Evolutionary conservation across 2,113 vertebrate species (phyloP), one percentile per base, ranked within the genome.

Genomic region (Mesitornis unicolor): DNA sequence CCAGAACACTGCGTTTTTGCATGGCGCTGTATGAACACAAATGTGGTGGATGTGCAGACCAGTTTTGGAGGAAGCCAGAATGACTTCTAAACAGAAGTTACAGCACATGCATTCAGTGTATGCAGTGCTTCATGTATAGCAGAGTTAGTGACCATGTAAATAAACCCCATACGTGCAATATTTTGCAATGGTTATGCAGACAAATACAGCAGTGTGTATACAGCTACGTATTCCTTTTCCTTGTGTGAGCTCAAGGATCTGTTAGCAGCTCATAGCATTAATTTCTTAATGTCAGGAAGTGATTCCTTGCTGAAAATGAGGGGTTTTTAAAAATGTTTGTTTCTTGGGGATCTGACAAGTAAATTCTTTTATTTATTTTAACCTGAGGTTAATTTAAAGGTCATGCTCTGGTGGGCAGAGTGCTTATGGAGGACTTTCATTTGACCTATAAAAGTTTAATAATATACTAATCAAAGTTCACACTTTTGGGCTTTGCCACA

Each of bases 401-500:
- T 31, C 6, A 1, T 38, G 26, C 51, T 82, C 16, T 43, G 17
- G 60, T 28, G 43, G 61, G 18, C 29, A 11, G 1, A 13, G 48
- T 26, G 54, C 38, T 35, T 61, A 20, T 12, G 21, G 12, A 9
- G 47, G 53, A 28, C n/a, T 48, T 71, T 7, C 38, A 40, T 70
- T 57, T 45, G 47, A 40, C 33, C 20, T 45, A 35, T 33, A 7
- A 33, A 31, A 15, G 11, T 53, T 92, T 60, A 70, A 47, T n/a
- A 89, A 50, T 43, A 56, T 73, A 59, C 9, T 17, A 11, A 54
- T 31, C 2, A 1, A 59, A 45, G 16, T 9, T 38, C 13, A 10
- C 0, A 0, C 7, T 65, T 50, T 19, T 13, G 38, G 28, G 22
- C 20, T 63, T 64, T 70, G 26, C 26, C 19, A 9, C 6, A 9